phyloP scores from a whole-genome alignment of 1,140 invertebrate genomes.

The Hormaphis cornu region DNA sequence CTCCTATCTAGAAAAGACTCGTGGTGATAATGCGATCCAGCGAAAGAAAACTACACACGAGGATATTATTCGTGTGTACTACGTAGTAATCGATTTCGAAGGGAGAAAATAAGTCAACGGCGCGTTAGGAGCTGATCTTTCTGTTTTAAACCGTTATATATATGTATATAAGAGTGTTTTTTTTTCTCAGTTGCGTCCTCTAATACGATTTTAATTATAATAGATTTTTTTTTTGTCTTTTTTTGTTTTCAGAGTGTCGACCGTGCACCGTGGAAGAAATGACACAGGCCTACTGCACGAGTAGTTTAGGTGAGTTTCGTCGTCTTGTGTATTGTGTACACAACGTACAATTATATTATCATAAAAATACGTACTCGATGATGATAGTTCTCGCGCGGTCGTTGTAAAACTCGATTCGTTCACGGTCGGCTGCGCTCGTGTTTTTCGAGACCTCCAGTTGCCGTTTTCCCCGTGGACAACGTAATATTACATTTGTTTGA shows the following conservation, averaged over 20 bases:
- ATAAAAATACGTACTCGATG: background rate
- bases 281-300: constrained; percentile 30
- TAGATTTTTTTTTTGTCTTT: background rate
- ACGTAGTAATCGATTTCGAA: too few relatives aligned
- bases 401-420: too few relatives aligned
- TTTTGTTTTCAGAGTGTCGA: constrained; percentile 16
- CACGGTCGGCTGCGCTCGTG: too few relatives aligned
- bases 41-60: background rate
- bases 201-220: constrained; percentile 28
- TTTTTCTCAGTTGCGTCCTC: background rate
- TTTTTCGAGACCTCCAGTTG: too few relatives aligned
- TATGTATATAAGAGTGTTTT: background rate
- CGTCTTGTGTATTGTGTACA: background rate
- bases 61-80: too few relatives aligned
- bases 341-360: background rate
- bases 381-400: background rate
- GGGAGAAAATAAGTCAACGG: too few relatives aligned
- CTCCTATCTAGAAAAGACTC: background rate
- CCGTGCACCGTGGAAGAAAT: constrained; percentile 27
- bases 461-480: too few relatives aligned
- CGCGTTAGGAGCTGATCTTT: too few relatives aligned
- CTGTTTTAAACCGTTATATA: background rate
- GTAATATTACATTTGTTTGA: too few relatives aligned
- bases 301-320: constrained; percentile 19
- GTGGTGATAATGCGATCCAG: background rate